Percentiles rank a stretch among this genome's conserved stretches.
Evolutionary conservation across 2,888 invertebrate genomes (phyloP).

Genomic region (Poecilus cupreus): DNA sequence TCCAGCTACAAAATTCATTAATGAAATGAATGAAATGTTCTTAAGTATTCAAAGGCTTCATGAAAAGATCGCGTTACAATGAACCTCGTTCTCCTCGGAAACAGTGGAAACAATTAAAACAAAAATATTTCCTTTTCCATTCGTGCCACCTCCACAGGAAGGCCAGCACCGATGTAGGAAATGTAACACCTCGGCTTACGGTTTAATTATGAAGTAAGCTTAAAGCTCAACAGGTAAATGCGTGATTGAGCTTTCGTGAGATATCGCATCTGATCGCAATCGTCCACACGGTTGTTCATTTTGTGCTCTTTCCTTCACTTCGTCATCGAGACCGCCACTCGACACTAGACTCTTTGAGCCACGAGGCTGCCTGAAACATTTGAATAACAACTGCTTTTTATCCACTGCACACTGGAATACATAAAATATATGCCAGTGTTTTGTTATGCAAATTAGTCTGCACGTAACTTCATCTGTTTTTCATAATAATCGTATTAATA

Average conservation of each 20-base stretch:
- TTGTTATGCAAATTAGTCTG: constrained; percentile 46
- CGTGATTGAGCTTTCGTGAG: constrained; percentile 67
- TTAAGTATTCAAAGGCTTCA: not conserved
- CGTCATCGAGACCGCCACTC: too few relatives aligned
- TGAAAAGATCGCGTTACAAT: constrained; percentile 13
- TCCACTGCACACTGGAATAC: constrained; percentile 38
- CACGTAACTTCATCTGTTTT: constrained; percentile 54
- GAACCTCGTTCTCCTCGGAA: not conserved
- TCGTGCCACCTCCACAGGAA: not conserved
- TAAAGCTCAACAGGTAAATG: constrained; percentile 65
- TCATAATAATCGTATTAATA: constrained; percentile 46
- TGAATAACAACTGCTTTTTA: constrained; percentile 52
- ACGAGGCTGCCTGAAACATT: constrained; percentile 1
- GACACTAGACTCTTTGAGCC: not conserved
- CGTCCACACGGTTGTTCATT: constrained; percentile 61
- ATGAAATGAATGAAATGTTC: too few relatives aligned
- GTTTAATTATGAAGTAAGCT: constrained; percentile 52
- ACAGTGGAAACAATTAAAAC: constrained; percentile 26
- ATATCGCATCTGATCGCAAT: constrained; percentile 64
- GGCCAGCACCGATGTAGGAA: not conserved
- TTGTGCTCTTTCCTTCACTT: constrained; percentile 18
- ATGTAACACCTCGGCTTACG: constrained; percentile 21
- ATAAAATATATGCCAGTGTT: constrained; percentile 54
- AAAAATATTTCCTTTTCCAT: constrained; percentile 26
- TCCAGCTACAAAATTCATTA: too few relatives aligned